phyloP scores from a whole-genome alignment of 2,797 vertebrate genomes.

The Valencia hispanica region DNA sequence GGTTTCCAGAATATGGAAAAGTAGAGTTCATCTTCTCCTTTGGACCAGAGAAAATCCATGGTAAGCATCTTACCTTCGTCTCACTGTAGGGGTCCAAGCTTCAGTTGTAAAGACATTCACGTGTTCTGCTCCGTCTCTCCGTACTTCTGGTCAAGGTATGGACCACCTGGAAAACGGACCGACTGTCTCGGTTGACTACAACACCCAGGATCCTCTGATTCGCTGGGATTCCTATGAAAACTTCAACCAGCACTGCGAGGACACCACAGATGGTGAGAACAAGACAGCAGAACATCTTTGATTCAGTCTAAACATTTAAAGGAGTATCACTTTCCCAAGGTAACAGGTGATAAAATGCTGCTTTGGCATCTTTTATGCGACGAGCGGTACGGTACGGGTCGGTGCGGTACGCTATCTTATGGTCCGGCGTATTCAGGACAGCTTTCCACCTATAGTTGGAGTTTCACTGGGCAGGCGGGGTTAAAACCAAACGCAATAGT shows the following conservation, averaged over 20 bases:
- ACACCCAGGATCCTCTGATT: slow-evolving; percentile 94
- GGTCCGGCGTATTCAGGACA: no score
- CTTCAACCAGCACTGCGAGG: slow-evolving; percentile 85
- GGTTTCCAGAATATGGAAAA: slow-evolving; percentile 97
- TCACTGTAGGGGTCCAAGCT: not conserved
- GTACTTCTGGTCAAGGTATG: slow-evolving; percentile 84
- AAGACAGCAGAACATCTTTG: slow-evolving; percentile 22
- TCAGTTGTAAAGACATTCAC: slow-evolving; percentile 52
- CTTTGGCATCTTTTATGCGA: not conserved
- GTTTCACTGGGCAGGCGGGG: not conserved
- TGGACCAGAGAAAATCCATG: slow-evolving; percentile 97
- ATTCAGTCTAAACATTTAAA: not conserved
- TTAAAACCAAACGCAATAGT: not conserved
- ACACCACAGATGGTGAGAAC: slow-evolving; percentile 83
- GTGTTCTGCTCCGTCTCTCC: slow-evolving; percentile 43
- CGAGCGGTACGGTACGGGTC: no score
- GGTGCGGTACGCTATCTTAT: not conserved
- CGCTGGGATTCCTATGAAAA: slow-evolving; percentile 96
- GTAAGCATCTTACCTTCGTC: slow-evolving; percentile 71
- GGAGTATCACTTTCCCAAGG: not conserved
- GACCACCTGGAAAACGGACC: slow-evolving; percentile 96
- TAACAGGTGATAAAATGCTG: not conserved
- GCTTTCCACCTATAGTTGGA: no score
- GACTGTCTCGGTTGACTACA: slow-evolving; percentile 96
- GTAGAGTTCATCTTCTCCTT: slow-evolving; percentile 98